Conservation (phyloP, 2,797 vertebrate species). For the Alfaro cultratus region DNA sequence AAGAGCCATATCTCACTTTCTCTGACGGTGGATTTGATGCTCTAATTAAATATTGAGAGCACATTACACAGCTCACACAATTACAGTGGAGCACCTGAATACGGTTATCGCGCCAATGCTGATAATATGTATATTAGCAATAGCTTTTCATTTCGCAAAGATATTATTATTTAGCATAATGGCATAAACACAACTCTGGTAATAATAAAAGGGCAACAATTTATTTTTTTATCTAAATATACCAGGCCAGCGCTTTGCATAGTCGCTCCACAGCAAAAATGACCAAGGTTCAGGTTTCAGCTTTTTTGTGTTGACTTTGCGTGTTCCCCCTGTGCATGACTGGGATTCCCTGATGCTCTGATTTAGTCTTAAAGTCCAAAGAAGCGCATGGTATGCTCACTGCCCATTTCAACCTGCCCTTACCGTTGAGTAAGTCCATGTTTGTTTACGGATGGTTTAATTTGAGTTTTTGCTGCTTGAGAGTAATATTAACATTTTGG, state of each 20-base stretch:
- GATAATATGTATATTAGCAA: conserved; percentile 12
- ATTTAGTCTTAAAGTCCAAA: background rate
- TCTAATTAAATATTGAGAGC: conserved; percentile 45
- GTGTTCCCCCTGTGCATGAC: background rate
- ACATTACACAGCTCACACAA: conserved; percentile 23
- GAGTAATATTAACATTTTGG: background rate
- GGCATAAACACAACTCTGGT: background rate
- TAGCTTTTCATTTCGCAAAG: conserved; percentile 6
- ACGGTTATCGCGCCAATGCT: conserved; percentile 9
- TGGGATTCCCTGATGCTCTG: background rate
- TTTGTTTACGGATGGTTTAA: background rate
- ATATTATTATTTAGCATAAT: conserved; percentile 11
- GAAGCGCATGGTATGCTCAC: background rate
- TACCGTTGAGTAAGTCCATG: background rate
- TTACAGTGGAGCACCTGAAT: conserved; percentile 23
- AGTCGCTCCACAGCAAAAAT: background rate
- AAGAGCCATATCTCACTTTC: conserved; percentile 27
- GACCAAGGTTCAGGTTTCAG: background rate
- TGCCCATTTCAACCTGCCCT: background rate
- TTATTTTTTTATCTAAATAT: background rate
- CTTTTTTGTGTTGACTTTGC: background rate
- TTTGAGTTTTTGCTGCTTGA: background rate
- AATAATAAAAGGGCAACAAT: background rate
- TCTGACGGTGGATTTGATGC: conserved; percentile 32
- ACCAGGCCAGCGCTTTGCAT: background rate